A percentile compares a stretch with the other conserved stretches of the same genome.
phyloP scores from a whole-genome alignment of 2,888 invertebrate genomes.

The Nomada fucata region DNA sequence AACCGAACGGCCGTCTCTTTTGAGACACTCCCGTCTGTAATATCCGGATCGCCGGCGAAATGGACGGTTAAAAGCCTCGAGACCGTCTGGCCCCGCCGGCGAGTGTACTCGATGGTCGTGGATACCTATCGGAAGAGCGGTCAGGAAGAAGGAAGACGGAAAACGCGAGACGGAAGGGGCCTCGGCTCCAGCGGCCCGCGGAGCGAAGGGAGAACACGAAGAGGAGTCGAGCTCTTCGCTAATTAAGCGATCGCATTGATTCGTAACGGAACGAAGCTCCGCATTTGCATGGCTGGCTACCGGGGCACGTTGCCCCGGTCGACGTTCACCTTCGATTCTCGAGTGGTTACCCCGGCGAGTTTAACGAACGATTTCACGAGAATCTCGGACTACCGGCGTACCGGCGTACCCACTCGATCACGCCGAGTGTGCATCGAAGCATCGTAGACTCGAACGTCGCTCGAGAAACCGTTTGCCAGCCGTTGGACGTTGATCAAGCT shows the following conservation, averaged over 20 bases:
- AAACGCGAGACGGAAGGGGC: slow-evolving; percentile 31
- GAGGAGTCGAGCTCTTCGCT: slow-evolving; percentile 64
- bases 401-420: slow-evolving; percentile 28
- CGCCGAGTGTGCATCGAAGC: slow-evolving; percentile 18
- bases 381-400: slow-evolving; percentile 46
- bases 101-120: slow-evolving; percentile 52
- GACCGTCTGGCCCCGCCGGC: slow-evolving; percentile 63
- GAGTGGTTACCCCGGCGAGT: slow-evolving; percentile 55
- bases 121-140: slow-evolving; percentile 62
- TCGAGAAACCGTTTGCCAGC: neutral
- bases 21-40: slow-evolving; percentile 55
- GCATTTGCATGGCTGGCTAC: slow-evolving; percentile 67
- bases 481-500: neutral
- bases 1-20: slow-evolving; percentile 51
- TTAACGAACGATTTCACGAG: slow-evolving; percentile 60
- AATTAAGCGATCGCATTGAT: slow-evolving; percentile 75
- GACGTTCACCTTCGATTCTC: slow-evolving; percentile 60
- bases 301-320: slow-evolving; percentile 51
- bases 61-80: slow-evolving; percentile 69
- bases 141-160: slow-evolving; percentile 45
- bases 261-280: slow-evolving; percentile 65
- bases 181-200: slow-evolving; percentile 17
- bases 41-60: slow-evolving; percentile 69
- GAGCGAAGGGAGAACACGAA: slow-evolving; percentile 47
- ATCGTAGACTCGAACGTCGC: neutral